Evolutionary conservation across 2,888 invertebrate genomes (phyloP).

Genomic region (Hymenopus coronatus): DNA sequence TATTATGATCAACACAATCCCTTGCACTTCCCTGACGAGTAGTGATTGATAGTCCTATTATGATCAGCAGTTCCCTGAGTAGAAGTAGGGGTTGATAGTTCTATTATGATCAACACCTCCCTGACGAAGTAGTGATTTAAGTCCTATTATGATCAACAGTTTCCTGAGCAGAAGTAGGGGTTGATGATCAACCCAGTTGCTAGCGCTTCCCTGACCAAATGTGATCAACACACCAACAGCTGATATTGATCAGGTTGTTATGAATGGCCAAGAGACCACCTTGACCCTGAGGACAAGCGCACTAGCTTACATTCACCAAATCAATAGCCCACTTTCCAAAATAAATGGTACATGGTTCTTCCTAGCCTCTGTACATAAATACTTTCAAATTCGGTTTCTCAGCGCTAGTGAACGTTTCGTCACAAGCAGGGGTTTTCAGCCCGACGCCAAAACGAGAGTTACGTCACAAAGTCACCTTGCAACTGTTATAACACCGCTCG

Average conservation of each 20-base stretch:
- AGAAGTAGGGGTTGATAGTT: no score
- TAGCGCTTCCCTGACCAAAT: background rate
- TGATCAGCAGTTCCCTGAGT: no score
- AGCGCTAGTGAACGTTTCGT: background rate
- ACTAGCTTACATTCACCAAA: background rate
- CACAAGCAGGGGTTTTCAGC: background rate
- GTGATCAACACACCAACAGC: background rate
- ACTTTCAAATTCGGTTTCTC: no score
- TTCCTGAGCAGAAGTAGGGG: no score
- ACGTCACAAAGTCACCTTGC: background rate
- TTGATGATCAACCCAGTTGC: background rate
- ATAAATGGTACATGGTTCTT: background rate
- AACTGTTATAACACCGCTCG: background rate
- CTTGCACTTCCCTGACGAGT: no score
- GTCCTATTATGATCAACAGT: no score
- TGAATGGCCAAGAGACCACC: background rate
- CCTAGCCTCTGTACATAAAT: no score
- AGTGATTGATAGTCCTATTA: no score
- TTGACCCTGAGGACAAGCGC: background rate
- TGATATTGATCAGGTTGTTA: background rate
- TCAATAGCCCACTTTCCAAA: background rate
- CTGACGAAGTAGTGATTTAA: no score
- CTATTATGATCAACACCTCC: no score
- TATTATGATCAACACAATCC: no score
- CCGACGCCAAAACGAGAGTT: background rate